Evolutionary conservation across 2,888 invertebrate species (phyloP), one percentile per base, ranked within the genome.

Genomic region (Lepidonotus clava): DNA sequence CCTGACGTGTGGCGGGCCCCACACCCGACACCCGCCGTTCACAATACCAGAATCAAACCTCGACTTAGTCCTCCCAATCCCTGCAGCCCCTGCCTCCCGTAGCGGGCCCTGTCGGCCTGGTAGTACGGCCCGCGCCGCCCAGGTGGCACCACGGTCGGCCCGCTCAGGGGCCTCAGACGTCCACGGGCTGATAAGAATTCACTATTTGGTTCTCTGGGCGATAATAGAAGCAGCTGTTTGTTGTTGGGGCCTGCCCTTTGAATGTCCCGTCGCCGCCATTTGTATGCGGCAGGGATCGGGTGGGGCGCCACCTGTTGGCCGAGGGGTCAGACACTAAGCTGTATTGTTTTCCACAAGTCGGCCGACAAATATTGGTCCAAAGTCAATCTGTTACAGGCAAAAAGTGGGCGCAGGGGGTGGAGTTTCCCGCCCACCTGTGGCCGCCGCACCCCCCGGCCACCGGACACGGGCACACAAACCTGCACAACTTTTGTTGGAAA

Each of bases 181-280:
- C n/a, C n/a, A n/a, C n/a, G n/a, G 28, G 18, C 34, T 34, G 71
- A 71, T 71, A 34, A 71, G 71, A 71, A 71, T 71, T 71, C 5
- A 71, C 34, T 71, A 71, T 36, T 36, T 38, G 1, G n/a, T 61
- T 18, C 11, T 21, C 4, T 71, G 71, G 36, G 71, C 71, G 71
- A 71, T 71, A 71, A 71, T 71, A 71, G 21, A 18, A 38, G 71
- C 71, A 71, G 71, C 71, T 71, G 71, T 67, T 67, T 67, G 56
- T 56, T n/a, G 67, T n/a, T n/a, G n/a, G n/a, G n/a, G n/a, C n/a
- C n/a, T n/a, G n/a, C 4, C 32, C 36, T 71, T 34, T n/a, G 66
- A 14, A 14, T 66, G 66, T 11, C n/a, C 11, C 14, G 66, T 36
- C 21, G 38, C 32, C 21, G 14, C 36, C n/a, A 71, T 71, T 71